Evolutionary conservation across 64 coral and sea anemone genomes (phyloP).

Genomic region (Catalaphyllia jardinei): DNA sequence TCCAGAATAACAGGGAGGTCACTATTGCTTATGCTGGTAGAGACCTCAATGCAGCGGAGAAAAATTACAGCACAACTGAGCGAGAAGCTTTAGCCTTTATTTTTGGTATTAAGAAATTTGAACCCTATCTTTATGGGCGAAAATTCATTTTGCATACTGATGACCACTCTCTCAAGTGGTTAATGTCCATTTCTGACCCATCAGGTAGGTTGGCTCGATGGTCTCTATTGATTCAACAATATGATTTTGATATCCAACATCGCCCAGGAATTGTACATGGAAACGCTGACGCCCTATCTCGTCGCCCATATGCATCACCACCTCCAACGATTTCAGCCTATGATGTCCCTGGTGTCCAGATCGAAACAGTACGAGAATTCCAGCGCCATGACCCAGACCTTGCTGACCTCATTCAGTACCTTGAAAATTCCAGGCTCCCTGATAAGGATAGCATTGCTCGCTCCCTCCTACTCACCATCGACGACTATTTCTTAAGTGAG

Average conservation of each 20-base stretch:
- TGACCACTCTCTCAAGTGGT: constrained; percentile 33
- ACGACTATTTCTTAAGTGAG: constrained; percentile 33
- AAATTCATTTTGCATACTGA: constrained; percentile 36
- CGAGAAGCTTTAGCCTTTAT: constrained; percentile 34
- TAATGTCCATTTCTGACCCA: constrained; percentile 17
- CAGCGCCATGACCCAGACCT: constrained; percentile 31
- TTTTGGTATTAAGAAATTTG: constrained; percentile 39
- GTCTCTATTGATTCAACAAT: constrained; percentile 15
- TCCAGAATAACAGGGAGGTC: constrained; percentile 7
- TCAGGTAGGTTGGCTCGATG: constrained; percentile 24
- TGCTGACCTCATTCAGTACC: background rate
- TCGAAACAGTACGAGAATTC: background rate
- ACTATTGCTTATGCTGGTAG: constrained; percentile 48
- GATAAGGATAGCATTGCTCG: background rate
- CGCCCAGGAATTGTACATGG: background rate
- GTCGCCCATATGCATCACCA: background rate
- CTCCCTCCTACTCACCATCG: background rate
- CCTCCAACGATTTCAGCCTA: background rate
- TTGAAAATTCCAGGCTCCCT: background rate
- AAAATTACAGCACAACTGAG: constrained; percentile 34
- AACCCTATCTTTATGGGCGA: constrained; percentile 16
- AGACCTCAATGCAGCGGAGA: constrained; percentile 14
- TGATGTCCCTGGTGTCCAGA: background rate
- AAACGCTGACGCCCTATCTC: constrained; percentile 18
- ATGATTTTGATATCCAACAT: constrained; percentile 43